These are phyloP conservation scores for Dipodomys spectabilis DNA, from an alignment of 2,113 vertebrate genomes.

Conservation along the genomic window DNA sequence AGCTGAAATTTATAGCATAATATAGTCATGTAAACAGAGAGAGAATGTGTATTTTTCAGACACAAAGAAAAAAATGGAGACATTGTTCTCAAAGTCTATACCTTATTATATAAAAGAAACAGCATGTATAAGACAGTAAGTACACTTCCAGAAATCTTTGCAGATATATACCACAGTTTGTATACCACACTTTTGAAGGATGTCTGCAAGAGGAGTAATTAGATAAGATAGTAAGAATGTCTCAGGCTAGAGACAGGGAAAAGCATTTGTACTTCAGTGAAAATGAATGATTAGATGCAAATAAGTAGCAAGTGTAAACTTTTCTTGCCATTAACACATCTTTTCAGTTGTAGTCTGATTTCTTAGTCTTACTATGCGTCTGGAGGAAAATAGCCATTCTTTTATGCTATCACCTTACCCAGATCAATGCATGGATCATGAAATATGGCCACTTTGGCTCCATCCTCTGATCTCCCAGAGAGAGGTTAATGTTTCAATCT, in stretches of 20 bases:
- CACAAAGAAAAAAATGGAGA: not conserved
- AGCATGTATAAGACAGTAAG: not conserved
- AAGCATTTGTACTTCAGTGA: not conserved
- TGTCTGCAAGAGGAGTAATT: not conserved
- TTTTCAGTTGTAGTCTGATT: not conserved
- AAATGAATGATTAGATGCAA: not conserved
- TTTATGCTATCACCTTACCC: not conserved
- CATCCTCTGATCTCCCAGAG: slow-evolving; percentile 53
- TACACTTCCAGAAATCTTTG: slow-evolving; percentile 18
- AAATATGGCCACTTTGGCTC: slow-evolving; percentile 47
- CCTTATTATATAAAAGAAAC: not conserved
- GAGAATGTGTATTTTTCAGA: not conserved
- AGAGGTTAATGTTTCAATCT: slow-evolving; percentile 65
- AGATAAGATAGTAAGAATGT: not conserved
- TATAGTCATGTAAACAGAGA: slow-evolving; percentile 15
- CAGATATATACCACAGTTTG: not conserved
- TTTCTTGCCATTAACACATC: not conserved
- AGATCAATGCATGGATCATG: slow-evolving; percentile 46
- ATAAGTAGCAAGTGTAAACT: not conserved
- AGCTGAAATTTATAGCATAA: not conserved
- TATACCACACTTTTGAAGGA: slow-evolving; percentile 1
- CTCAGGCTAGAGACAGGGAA: not conserved
- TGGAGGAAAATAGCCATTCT: slow-evolving; percentile 35
- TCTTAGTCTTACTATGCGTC: not conserved
- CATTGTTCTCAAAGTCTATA: not conserved